A percentile compares a stretch with the other conserved stretches of the same genome.
These are phyloP conservation scores for Pelmatolapia mariae DNA, from an alignment of 2,113 vertebrate genomes.

Conservation along the genomic window DNA sequence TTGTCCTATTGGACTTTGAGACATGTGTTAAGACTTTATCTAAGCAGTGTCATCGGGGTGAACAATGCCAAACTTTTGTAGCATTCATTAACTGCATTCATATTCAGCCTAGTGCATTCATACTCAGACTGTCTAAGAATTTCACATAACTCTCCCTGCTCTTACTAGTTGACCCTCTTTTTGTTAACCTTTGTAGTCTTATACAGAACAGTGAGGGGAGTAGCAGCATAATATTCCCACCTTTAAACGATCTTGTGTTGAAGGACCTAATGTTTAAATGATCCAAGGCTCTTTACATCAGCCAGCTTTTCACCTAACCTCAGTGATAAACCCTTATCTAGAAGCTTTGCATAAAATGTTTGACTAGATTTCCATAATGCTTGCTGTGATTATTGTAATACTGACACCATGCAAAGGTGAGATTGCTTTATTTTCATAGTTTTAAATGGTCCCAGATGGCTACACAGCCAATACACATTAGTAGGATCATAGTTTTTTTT, in stretches of 20 bases:
- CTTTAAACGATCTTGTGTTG: neutral
- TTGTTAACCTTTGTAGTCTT: neutral
- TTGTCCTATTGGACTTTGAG: conserved; percentile 7
- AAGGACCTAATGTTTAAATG: neutral
- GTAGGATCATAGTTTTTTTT: neutral
- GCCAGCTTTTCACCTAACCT: neutral
- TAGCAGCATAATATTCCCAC: neutral
- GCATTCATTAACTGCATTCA: neutral
- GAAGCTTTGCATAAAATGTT: neutral
- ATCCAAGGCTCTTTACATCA: neutral
- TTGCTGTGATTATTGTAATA: neutral
- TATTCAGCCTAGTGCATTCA: neutral
- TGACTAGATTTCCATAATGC: neutral
- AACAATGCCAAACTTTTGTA: neutral
- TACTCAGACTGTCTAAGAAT: neutral
- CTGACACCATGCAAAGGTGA: neutral
- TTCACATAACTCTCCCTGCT: neutral
- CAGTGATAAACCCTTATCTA: neutral
- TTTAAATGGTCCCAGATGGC: neutral
- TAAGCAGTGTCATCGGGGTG: neutral
- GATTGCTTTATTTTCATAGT: neutral
- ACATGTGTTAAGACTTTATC: neutral
- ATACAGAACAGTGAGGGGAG: neutral
- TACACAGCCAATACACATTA: neutral
- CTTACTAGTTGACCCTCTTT: neutral